Evolutionary conservation across 2,888 invertebrate species (phyloP), one percentile per base, ranked within the genome.

Genomic region (Subacronicta megacephala): DNA sequence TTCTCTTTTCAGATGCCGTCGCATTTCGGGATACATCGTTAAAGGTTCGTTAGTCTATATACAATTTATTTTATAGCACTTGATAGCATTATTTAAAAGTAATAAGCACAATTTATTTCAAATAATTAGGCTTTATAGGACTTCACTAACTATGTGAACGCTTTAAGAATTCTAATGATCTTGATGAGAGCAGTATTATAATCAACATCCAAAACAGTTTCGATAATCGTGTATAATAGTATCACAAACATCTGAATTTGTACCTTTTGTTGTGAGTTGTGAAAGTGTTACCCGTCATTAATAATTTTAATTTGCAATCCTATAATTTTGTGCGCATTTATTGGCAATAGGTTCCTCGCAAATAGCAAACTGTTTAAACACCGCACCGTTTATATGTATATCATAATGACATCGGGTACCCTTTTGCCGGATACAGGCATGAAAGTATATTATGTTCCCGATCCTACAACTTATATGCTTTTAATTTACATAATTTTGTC

Each of bases 1-100:
- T 62, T 73, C 54, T 84, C 20, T 87, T 66, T 87, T 73, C 86
- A 88, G 85, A 86, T 87, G 82, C 76, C 70, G 63, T 69, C 71
- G 76, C 67, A 68, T 80, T 78, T 75, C 46, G 58, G 58, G 54
- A 78, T 69, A 65, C 68, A 58, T 75, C 76, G 70, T 85, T 85
- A 80, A 75, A 81, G 83, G 83, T 84, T 65, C 50, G 80, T 81
- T 72, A 63, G 52, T 46, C 44, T 17, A 54, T 46, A 60, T 50
- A 59, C 51, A 56, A 56, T 71, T 51, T 67, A 37, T 63, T 72
- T 62, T 58, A 74, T 66, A 51, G 51, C 62, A 65, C 58, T 62
- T 55, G 31, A 49, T 53, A 62, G 36, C 26, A 36, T 52, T 52
- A 63, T 66, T 61, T 58, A 61, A 59, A 56, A 69, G 63, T 58